Conservation (phyloP, 2,113 vertebrate genomes). For the Lepidothrix coronata region DNA sequence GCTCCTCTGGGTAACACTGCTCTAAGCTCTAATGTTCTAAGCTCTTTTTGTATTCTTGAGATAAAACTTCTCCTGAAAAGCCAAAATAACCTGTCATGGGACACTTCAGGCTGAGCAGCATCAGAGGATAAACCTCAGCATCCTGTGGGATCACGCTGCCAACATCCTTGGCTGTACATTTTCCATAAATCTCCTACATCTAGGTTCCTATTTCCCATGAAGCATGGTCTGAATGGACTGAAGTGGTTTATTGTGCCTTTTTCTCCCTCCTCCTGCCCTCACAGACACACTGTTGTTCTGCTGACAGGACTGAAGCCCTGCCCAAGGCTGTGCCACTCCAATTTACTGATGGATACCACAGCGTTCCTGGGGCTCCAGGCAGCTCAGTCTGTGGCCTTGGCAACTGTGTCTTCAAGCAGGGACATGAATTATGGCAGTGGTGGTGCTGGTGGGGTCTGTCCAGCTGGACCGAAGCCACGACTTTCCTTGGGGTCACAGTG, state of each 20-base stretch:
- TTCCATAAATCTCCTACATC: rapidly evolving
- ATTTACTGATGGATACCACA: background rate
- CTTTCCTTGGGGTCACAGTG: background rate
- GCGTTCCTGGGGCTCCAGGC: background rate
- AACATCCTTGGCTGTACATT: background rate
- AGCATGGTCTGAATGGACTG: rapidly evolving
- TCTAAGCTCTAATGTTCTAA: background rate
- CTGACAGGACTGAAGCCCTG: background rate
- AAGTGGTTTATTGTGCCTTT: background rate
- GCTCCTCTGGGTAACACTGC: rapidly evolving
- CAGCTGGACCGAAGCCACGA: background rate
- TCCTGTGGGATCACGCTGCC: rapidly evolving
- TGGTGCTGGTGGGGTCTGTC: background rate
- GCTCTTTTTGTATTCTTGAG: background rate
- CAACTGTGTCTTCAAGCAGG: rapidly evolving
- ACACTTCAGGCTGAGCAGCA: background rate
- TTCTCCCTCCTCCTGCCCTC: background rate
- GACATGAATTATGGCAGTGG: background rate
- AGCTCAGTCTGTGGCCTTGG: background rate
- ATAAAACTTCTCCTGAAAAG: background rate
- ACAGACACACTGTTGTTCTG: rapidly evolving
- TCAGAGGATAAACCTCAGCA: background rate
- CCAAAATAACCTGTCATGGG: background rate
- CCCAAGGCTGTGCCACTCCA: background rate
- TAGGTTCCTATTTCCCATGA: rapidly evolving